These are phyloP conservation scores for Listronotus oregonensis DNA, from an alignment of 1,140 invertebrate genomes.

Conservation along the genomic window DNA sequence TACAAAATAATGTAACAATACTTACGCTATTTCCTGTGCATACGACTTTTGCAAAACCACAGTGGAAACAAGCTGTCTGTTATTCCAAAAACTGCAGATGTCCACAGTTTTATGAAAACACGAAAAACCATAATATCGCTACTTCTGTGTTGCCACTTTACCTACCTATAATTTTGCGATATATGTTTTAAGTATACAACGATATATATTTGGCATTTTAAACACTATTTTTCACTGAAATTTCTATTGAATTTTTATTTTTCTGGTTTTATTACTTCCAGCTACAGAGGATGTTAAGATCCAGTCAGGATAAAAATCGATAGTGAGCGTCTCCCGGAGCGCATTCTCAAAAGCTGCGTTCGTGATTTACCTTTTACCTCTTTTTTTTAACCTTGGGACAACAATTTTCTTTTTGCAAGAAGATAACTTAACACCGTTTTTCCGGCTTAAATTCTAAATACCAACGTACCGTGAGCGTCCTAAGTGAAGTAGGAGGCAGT, in stretches of 20 bases:
- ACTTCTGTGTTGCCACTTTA: not conserved
- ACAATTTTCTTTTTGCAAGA: no score
- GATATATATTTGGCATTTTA: not conserved
- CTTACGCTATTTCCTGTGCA: slow-evolving; percentile 18
- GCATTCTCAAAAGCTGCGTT: slow-evolving; percentile 12
- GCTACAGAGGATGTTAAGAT: slow-evolving; percentile 20
- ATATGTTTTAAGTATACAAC: no score
- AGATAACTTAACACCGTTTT: no score
- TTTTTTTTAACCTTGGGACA: no score
- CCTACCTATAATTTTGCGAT: no score
- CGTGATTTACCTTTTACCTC: not conserved
- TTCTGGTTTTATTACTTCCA: not conserved
- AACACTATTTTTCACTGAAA: no score
- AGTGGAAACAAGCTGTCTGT: slow-evolving; percentile 1
- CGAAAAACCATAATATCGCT: slow-evolving; percentile 15
- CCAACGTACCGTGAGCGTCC: no score
- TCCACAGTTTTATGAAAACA: slow-evolving; percentile 12
- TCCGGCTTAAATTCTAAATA: no score
- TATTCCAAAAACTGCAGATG: slow-evolving; percentile 5
- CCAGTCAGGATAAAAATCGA: slow-evolving; percentile 15
- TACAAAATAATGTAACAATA: not conserved
- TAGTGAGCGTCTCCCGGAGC: slow-evolving; percentile 5
- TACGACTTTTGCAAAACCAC: slow-evolving; percentile 12
- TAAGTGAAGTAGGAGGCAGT: no score
- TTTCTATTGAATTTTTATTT: not conserved